phyloP scores from a whole-genome alignment of 1,140 invertebrate species.

The Drosophila paulistorum region DNA sequence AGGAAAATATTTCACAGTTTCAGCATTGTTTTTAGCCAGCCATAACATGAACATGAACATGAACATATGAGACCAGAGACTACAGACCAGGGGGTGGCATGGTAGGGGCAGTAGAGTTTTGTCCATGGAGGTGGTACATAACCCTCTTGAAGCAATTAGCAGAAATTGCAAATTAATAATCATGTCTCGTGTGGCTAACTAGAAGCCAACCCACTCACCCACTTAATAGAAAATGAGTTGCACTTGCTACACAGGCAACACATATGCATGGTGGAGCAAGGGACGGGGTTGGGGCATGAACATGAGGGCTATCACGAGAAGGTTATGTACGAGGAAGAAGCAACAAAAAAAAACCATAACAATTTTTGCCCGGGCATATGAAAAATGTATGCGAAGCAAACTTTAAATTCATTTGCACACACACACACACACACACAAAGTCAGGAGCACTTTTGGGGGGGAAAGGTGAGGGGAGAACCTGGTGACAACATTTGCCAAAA shows the following conservation, averaged over 20 bases:
- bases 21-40: slow-evolving; percentile 4
- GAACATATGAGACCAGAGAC: slow-evolving; percentile 17
- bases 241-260: background rate
- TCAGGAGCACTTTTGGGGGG: slow-evolving; percentile 22
- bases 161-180: slow-evolving; percentile 80
- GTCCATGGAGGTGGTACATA: slow-evolving; percentile 29
- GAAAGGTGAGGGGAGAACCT: background rate
- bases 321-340: background rate
- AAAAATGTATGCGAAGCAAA: slow-evolving; percentile 77
- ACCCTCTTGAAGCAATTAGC: slow-evolving; percentile 58
- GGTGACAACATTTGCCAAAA: slow-evolving; percentile 15
- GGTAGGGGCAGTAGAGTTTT: background rate
- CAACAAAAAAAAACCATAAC: slow-evolving; percentile 59
- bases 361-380: slow-evolving; percentile 69
- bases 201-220: slow-evolving; percentile 64
- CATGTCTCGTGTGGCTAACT: slow-evolving; percentile 67
- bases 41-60: slow-evolving; percentile 32
- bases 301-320: background rate
- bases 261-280: no score
- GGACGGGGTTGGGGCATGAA: background rate
- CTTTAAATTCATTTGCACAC: slow-evolving; percentile 79
- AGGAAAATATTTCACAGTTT: slow-evolving; percentile 27
- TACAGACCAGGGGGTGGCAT: background rate
- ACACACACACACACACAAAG: slow-evolving; percentile 68
- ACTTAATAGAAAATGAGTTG: slow-evolving; percentile 65